Evolutionary conservation across 1,140 invertebrate species (phyloP), one percentile per base, ranked within the genome.

Genomic region (Polypedilum pembai): DNA sequence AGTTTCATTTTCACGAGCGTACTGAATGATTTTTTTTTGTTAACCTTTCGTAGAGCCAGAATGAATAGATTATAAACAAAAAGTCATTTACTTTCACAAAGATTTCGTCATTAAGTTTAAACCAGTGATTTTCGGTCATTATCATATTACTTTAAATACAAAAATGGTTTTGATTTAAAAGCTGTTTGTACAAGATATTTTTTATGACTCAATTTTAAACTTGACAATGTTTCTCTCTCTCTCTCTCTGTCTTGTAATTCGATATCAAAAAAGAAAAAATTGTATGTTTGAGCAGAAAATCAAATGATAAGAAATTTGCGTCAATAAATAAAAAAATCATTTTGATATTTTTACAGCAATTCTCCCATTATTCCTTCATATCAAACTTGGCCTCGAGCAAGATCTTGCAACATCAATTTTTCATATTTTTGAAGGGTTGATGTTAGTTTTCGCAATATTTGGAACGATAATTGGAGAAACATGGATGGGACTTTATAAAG

Each of bases 121-220:
- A 33, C 24, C 24, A 33, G 24, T 33, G 2, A 33, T 33, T 33
- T 33, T 33, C 24, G 24, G 24, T 33, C 24, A 33, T 33, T 33
- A 33, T 33, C 24, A 33, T 3, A 33, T 33, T 33, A 33, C 5
- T 33, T 33, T 33, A 3, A 33, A 33, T 33, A 3, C 24, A 33
- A 33, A 33, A 33, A 33, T 33, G 24, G 24, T 33, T 33, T 33
- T 33, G 5, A 33, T 33, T 33, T 33, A 3, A 33, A 33, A 33
- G 24, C 24, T 3, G 24, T 3, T 33, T 5, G 5, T 5, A 5
- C 24, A 3, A 33, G 24, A 33, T 3, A 33, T 33, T 33, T 33
- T 33, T 33, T 33, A 33, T 33, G 24, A 33, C 1, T 80, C 79
- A 56, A 81, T 73, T 69, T 78, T 78, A 24, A 76, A 17, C n/a